Evolutionary conservation across 64 coral and sea anemone species (phyloP), one percentile per base, ranked within the genome.

Genomic region (Exaiptasia diaphana): DNA sequence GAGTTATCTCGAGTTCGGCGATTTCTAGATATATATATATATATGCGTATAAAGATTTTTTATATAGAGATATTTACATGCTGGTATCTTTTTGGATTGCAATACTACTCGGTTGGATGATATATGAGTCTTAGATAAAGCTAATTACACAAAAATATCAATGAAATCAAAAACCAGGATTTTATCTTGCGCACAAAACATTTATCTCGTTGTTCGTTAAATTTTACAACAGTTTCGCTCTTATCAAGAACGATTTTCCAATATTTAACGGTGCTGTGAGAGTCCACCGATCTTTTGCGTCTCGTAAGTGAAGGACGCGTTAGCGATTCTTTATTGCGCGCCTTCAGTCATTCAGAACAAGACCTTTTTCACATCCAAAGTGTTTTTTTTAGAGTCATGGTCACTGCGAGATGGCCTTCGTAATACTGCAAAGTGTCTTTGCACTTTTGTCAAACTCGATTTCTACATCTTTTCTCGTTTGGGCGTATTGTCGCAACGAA

Each of bases 91-190:
- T 73, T 49, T 5, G 61, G 57, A 80, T 65, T 62, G 49, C 58
- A 53, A 58, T 50, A 57, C 74, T 74, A 87, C 65, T 65, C 84
- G 73, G 59, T 60, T 67, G 75, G 84, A 54, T 73, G 84, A 87
- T 87, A 87, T 87, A 78, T 49, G 84, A 87, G 59, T 74, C 61
- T 46, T 55, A 35, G 84, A 87, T 87, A 87, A 87, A 87, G 39
- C 84, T 87, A 87, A 87, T 87, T 87, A 77, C 73, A 78, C 73
- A 87, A 74, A 78, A 77, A 87, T 87, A 64, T 77, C 53, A 83
- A n/a, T 87, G 84, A 87, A 78, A 87, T 87, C 84, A 87, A 87
- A 87, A 77, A 87, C 64, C 72, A 74, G 82, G 38, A 77, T 75
- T 87, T 87, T 87, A 87, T 87, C 84, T 87, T 26, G 52, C 27